A percentile compares a stretch with the other conserved stretches of the same genome.
Conservation (phyloP, 1,140 invertebrate genomes). For the Calephelis nemesis region DNA sequence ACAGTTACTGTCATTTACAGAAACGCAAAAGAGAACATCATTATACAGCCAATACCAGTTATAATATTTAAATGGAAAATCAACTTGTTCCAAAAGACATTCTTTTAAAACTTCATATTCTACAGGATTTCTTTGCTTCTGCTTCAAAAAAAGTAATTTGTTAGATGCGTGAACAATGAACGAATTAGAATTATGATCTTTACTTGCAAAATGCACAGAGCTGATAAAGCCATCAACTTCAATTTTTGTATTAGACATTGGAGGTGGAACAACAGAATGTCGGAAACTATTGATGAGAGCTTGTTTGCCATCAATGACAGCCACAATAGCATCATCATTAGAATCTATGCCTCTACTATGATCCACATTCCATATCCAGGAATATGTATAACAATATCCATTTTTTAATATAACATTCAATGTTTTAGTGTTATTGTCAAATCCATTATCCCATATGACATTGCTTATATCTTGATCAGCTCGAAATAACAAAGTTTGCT, state of each 20-base stretch:
- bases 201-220: conserved; percentile 81
- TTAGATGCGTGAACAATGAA: conserved; percentile 58
- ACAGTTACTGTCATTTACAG: conserved; percentile 37
- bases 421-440: conserved; percentile 77
- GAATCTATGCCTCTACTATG: conserved; percentile 74
- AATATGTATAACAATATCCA: conserved; percentile 80
- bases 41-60: conserved; percentile 62
- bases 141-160: conserved; percentile 53
- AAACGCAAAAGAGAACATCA: conserved; percentile 43
- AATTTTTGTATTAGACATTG: conserved; percentile 86
- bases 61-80: conserved; percentile 61
- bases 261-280: conserved; percentile 88
- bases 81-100: conserved; percentile 36
- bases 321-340: conserved; percentile 82
- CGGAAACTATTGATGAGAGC: conserved; percentile 87
- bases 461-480: conserved; percentile 70
- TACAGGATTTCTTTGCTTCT: conserved; percentile 55
- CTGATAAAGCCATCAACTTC: conserved; percentile 80
- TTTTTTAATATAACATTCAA: conserved; percentile 81
- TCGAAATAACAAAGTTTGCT: conserved; percentile 84
- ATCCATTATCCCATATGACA: conserved; percentile 83
- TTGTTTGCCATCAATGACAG: conserved; percentile 89
- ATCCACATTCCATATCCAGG: conserved; percentile 82
- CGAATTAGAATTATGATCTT: conserved; percentile 59
- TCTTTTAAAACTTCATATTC: conserved; percentile 47